phyloP scores from a whole-genome alignment of 2,888 invertebrate genomes.

The Baronia brevicornis region DNA sequence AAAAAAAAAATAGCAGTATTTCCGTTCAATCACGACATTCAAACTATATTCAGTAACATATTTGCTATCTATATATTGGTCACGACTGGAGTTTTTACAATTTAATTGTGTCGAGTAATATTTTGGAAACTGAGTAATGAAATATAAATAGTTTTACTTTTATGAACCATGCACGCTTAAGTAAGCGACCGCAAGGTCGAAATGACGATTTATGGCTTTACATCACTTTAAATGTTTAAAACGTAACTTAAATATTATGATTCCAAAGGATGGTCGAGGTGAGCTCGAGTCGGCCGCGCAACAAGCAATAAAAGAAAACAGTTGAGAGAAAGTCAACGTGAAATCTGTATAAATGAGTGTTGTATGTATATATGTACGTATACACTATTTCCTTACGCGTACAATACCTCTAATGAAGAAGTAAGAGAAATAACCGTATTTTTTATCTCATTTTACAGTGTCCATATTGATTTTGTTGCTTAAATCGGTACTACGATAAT shows the following conservation, averaged over 20 bases:
- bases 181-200: slow-evolving; percentile 32
- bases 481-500: slow-evolving; percentile 20
- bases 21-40: too few relatives aligned
- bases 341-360: slow-evolving; percentile 42
- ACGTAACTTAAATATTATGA: slow-evolving; percentile 13
- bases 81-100: too few relatives aligned
- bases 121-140: too few relatives aligned
- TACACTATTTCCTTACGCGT: slow-evolving; percentile 22
- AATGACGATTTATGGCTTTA: slow-evolving; percentile 20
- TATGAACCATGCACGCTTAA: slow-evolving; percentile 14
- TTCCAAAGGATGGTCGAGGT: slow-evolving; percentile 17
- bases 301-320: slow-evolving; percentile 38
- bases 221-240: slow-evolving; percentile 15
- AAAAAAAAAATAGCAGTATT: too few relatives aligned
- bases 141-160: too few relatives aligned
- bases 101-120: too few relatives aligned
- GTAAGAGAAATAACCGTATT: too few relatives aligned
- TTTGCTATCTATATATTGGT: too few relatives aligned
- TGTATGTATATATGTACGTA: slow-evolving; percentile 33
- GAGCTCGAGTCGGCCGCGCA: slow-evolving; percentile 23
- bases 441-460: too few relatives aligned
- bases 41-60: too few relatives aligned
- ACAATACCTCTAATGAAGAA: too few relatives aligned
- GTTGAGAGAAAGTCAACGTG: slow-evolving; percentile 55
- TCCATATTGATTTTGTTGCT: slow-evolving; percentile 10